Conservation (phyloP, 2,888 invertebrate genomes). For the Altica lythri region DNA sequence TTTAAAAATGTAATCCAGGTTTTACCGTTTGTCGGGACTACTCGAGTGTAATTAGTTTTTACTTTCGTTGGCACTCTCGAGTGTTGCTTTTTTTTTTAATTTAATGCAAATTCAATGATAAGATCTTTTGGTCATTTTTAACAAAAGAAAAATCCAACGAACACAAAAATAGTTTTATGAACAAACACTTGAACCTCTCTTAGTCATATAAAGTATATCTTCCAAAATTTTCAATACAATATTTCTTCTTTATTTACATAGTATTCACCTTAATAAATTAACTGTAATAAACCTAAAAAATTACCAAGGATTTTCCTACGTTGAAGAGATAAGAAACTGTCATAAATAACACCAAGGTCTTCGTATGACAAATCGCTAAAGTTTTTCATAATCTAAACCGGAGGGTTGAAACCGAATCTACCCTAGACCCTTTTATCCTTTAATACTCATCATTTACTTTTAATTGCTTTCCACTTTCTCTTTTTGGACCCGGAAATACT, state of each 20-base stretch:
- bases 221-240: no score
- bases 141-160: no score
- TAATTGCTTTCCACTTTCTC: slow-evolving; percentile 23
- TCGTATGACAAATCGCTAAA: slow-evolving; percentile 14
- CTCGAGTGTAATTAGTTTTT: no score
- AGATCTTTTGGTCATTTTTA: no score
- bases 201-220: no score
- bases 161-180: no score
- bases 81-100: no score
- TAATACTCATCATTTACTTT: slow-evolving; percentile 20
- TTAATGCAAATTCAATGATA: no score
- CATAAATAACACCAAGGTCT: slow-evolving; percentile 11
- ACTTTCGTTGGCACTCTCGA: no score
- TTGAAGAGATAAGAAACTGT: slow-evolving; percentile 12
- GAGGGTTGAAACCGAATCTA: neutral
- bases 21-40: no score
- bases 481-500: slow-evolving; percentile 2
- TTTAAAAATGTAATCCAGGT: no score
- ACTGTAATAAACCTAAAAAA: slow-evolving; percentile 5
- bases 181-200: no score
- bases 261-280: neutral
- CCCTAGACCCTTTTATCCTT: neutral
- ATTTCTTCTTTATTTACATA: neutral
- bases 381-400: slow-evolving; percentile 15
- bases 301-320: slow-evolving; percentile 11